These are phyloP conservation scores for Exocentrus adspersus DNA, from an alignment of 2,888 invertebrate species.

Conservation along the genomic window DNA sequence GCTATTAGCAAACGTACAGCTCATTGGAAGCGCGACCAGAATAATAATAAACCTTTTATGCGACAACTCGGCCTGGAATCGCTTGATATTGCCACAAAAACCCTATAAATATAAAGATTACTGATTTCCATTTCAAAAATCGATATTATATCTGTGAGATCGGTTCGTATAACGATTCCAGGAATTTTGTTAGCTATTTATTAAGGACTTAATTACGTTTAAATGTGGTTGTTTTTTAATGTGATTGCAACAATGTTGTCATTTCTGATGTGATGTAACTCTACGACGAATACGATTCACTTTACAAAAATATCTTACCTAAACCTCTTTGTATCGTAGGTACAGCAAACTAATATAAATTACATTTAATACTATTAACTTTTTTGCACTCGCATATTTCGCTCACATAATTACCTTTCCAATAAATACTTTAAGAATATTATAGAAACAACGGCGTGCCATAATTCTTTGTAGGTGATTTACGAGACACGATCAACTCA, in stretches of 20 bases:
- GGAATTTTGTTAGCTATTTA: slow-evolving; percentile 2
- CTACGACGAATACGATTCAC: no score
- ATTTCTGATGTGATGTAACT: background rate
- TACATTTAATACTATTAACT: no score
- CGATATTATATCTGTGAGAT: background rate
- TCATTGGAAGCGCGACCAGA: background rate
- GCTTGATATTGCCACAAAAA: background rate
- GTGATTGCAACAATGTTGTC: background rate
- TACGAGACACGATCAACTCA: background rate
- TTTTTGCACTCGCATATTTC: no score
- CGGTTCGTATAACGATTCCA: background rate
- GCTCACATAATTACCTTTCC: no score
- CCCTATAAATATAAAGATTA: slow-evolving; percentile 15
- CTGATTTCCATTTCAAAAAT: slow-evolving; percentile 12
- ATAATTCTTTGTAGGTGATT: background rate
- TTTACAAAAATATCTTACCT: no score
- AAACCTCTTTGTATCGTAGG: no score
- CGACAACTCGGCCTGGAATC: background rate
- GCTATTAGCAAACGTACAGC: slow-evolving; percentile 11
- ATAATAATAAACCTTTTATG: slow-evolving; percentile 2
- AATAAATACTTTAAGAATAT: no score
- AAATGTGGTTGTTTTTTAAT: background rate
- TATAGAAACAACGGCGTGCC: no score
- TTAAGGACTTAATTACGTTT: slow-evolving; percentile 1
- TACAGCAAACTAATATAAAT: no score